phyloP scores from a whole-genome alignment of 2,888 invertebrate species.

The Tolmerus cingulatus region DNA sequence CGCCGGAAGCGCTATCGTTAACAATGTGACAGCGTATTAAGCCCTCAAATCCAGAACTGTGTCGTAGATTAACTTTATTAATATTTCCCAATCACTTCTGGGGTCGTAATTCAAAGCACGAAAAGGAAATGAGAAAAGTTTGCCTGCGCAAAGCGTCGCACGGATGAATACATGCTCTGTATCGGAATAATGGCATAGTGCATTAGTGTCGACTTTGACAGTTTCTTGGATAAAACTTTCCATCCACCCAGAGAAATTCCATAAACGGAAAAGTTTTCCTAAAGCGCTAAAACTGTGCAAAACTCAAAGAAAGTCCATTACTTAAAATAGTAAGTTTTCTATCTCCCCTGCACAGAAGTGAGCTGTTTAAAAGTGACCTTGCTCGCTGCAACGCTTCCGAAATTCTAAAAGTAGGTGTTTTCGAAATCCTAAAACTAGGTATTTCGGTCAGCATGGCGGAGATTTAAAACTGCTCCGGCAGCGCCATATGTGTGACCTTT shows the following conservation, averaged over 20 bases:
- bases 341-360: background rate
- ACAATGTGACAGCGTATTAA: background rate
- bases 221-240: background rate
- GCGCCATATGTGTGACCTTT: background rate
- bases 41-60: background rate
- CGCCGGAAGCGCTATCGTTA: background rate
- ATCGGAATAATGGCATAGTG: conserved; percentile 21
- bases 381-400: background rate
- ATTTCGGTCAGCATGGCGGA: background rate
- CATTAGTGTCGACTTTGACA: conserved; percentile 19
- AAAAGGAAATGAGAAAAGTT: conserved; percentile 34
- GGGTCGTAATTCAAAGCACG: background rate
- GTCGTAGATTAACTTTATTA: conserved; percentile 14
- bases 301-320: background rate
- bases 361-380: background rate
- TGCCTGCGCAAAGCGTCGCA: background rate
- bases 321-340: background rate
- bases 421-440: background rate
- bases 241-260: background rate
- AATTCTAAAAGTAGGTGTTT: too few species aligned
- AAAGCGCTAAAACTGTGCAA: background rate
- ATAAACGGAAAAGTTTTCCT: conserved; percentile 12
- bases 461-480: background rate
- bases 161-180: background rate
- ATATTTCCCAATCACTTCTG: conserved; percentile 18